Conservation (phyloP, 2,113 vertebrate species). For the Leuciscus idus region DNA sequence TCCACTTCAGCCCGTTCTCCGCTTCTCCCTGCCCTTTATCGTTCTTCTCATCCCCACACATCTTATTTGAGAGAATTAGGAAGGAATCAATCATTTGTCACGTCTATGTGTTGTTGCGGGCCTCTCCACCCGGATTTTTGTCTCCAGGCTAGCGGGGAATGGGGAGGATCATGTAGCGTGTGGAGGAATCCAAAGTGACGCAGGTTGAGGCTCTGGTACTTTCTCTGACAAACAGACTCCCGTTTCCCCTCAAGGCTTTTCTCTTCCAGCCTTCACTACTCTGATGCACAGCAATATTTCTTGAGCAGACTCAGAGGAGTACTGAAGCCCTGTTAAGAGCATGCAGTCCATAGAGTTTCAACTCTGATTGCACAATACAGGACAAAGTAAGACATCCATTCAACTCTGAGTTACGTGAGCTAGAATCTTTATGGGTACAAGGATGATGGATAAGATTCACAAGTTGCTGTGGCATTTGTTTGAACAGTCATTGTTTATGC, state of each 20-base stretch:
- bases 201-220: slow-evolving; percentile 75
- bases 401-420: slow-evolving; percentile 3
- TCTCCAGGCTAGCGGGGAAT: slow-evolving; percentile 63
- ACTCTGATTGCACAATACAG: slow-evolving; percentile 22
- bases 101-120: slow-evolving; percentile 65
- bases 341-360: slow-evolving; percentile 10
- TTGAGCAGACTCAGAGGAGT: slow-evolving; percentile 17
- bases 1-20: slow-evolving; percentile 63
- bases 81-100: slow-evolving; percentile 85
- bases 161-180: slow-evolving; percentile 68
- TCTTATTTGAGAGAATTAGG: slow-evolving; percentile 86
- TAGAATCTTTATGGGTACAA: background rate
- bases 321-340: slow-evolving; percentile 31
- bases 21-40: slow-evolving; percentile 68
- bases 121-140: slow-evolving; percentile 61
- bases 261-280: slow-evolving; percentile 31
- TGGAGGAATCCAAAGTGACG: slow-evolving; percentile 79
- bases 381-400: background rate
- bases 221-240: slow-evolving; percentile 71
- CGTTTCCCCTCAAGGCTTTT: slow-evolving; percentile 55
- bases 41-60: slow-evolving; percentile 64
- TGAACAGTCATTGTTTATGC: slow-evolving; percentile 6
- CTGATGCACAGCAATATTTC: slow-evolving; percentile 48
- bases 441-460: background rate
- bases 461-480: slow-evolving; percentile 23